A percentile compares a stretch with the other conserved stretches of the same genome.
Evolutionary conservation across 2,888 invertebrate genomes (phyloP).

Genomic region (Ernsta delagoae): DNA sequence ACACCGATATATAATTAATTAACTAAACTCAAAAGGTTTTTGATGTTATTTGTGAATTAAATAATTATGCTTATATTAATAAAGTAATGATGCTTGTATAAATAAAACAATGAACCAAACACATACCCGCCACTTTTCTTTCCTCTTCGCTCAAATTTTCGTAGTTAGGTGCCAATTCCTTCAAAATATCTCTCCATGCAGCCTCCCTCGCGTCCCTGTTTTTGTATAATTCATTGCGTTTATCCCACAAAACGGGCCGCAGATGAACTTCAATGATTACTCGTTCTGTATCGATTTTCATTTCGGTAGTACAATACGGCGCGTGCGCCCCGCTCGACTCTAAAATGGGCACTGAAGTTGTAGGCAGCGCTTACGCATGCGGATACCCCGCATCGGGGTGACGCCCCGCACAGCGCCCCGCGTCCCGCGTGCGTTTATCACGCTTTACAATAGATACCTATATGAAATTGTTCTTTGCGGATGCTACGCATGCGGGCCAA

Average conservation of each 20-base stretch:
- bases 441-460: conserved; percentile 10
- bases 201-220: conserved; percentile 36
- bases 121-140: conserved; percentile 8
- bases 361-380: conserved; percentile 11
- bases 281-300: conserved; percentile 38
- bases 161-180: conserved; percentile 10
- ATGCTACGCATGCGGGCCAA: conserved; percentile 33
- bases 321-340: conserved; percentile 11
- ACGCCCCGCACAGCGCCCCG: conserved; percentile 7
- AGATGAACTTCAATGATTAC: conserved; percentile 37
- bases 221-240: conserved; percentile 33
- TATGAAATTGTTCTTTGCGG: conserved; percentile 12
- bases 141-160: conserved; percentile 10
- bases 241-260: conserved; percentile 37
- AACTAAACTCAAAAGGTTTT: conserved; percentile 7
- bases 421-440: conserved; percentile 9
- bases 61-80: not conserved
- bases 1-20: conserved; percentile 7
- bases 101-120: conserved; percentile 8
- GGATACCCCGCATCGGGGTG: conserved; percentile 8
- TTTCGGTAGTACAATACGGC: conserved; percentile 7
- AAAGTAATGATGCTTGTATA: not conserved
- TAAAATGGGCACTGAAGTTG: conserved; percentile 14
- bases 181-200: conserved; percentile 28
- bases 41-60: conserved; percentile 5